Percentiles rank a stretch among this genome's conserved stretches.
Evolutionary conservation across 1,140 invertebrate genomes (phyloP).

Genomic region (Diabrotica undecimpunctata): DNA sequence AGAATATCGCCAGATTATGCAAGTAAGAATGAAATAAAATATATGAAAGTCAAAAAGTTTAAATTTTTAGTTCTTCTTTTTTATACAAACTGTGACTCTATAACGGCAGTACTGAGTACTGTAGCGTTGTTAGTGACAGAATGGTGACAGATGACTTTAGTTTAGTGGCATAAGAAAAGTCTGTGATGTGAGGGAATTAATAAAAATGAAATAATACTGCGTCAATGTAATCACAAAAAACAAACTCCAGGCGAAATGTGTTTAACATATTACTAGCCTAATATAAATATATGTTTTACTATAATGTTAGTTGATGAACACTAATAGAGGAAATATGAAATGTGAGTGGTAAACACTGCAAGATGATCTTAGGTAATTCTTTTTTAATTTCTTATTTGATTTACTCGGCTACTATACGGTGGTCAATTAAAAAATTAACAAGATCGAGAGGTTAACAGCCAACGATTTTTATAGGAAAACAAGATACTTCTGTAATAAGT

Average conservation of each 20-base stretch:
- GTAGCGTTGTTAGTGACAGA: too few relatives aligned
- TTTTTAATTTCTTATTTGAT: neutral
- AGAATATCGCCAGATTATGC: too few relatives aligned
- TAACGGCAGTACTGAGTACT: too few relatives aligned
- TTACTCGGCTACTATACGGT: neutral
- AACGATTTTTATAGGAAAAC: neutral
- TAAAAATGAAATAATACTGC: neutral
- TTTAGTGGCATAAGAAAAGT: too few relatives aligned
- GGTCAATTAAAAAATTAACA: neutral
- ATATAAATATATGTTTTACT: neutral
- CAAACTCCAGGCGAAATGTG: neutral
- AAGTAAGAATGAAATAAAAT: too few relatives aligned
- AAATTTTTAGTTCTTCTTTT: too few relatives aligned
- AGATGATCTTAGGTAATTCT: neutral
- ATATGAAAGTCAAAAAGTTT: too few relatives aligned
- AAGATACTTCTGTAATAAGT: neutral
- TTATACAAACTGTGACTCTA: too few relatives aligned
- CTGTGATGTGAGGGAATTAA: neutral
- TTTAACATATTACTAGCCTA: neutral
- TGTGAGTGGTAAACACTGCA: neutral
- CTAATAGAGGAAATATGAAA: neutral
- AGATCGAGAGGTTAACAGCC: neutral
- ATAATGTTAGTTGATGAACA: neutral
- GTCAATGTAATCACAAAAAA: conserved; percentile 1
- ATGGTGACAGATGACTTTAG: too few relatives aligned